Evolutionary conservation across 2,888 invertebrate genomes (phyloP).

Genomic region (Sisyra nigra): DNA sequence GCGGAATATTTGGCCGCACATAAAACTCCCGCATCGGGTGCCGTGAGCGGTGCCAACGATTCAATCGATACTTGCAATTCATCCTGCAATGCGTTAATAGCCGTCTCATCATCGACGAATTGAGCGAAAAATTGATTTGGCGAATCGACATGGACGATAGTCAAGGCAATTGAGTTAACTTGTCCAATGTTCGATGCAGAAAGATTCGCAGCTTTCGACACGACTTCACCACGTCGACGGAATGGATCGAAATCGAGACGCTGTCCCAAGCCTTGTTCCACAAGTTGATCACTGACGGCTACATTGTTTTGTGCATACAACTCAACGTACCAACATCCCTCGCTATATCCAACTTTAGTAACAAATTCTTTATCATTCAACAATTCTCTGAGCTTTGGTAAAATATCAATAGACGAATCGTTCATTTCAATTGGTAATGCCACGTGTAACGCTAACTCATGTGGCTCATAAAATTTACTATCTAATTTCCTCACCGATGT

Average conservation of each 20-base stretch:
- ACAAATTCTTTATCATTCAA: constrained; percentile 30
- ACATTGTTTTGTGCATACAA: constrained; percentile 33
- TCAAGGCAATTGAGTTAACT: constrained; percentile 21
- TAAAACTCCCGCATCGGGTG: constrained; percentile 39
- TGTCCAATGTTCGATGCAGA: constrained; percentile 6
- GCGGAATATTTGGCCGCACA: constrained; percentile 68
- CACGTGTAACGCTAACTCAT: constrained; percentile 21
- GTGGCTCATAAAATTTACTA: constrained; percentile 18
- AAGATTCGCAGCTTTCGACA: constrained; percentile 19
- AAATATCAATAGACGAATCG: constrained; percentile 23
- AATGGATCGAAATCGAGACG: constrained; percentile 9
- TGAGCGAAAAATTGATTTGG: constrained; percentile 66
- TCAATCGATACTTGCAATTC: constrained; percentile 41
- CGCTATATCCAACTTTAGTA: constrained; percentile 32
- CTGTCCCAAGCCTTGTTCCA: constrained; percentile 22
- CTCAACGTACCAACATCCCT: constrained; percentile 36
- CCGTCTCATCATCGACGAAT: constrained; percentile 35
- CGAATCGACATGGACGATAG: constrained; percentile 54
- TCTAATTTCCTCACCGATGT: constrained; percentile 17
- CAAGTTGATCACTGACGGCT: constrained; percentile 33
- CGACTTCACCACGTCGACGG: constrained; percentile 11
- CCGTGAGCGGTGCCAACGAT: constrained; percentile 34
- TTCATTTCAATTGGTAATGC: constrained; percentile 17
- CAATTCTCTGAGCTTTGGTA: constrained; percentile 28
- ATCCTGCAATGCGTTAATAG: constrained; percentile 42